Base-by-base conservation (phyloP, 2,113 vertebrate species). In the Spermophilus dauricus region DNA sequence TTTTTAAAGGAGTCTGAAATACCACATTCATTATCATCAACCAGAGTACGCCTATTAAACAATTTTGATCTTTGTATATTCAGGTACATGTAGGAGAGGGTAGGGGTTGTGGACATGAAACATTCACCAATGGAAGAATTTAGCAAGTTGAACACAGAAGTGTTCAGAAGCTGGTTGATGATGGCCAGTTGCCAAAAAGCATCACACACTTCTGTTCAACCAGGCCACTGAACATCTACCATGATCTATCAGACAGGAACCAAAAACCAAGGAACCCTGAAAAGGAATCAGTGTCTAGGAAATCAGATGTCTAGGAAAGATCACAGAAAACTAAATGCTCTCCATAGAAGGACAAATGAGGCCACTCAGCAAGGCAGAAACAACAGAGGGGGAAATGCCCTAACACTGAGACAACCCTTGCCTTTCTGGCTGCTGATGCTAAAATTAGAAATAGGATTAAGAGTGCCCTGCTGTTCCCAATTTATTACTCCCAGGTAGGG, bases 381-480 rank as follows among this genome's bases (percentile, higher is more conserved):
- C 78, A 87, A 76, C 61, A 53, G 10, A 58, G 3, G 10, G 10
- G 42, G 6, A 67, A 48, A 86, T 8, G 48, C 2, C 67, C 45
- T 32, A 53, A 9, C 22, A 61, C 18, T 34, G n/a, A 85, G 51
- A n/a, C n/a, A 88, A 84, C 51, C n/a, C 69, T 26, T 73, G 51
- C 42, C 17, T 61, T 88, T 94, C 78, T 69, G 56, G 56, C 24
- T 69, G 28, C 72, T 32, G 37, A 48, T 69, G 63, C 75, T 86
- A 73, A 88, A 93, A 58, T 89, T 42, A 88, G 82, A 85, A 58
- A 83, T 13, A 95, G 87, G 67, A 91, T 90, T 72, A 76, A 37
- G 16, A 80, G 58, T 63, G 56, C n/a, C 63, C 61, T 87, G 56
- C 48, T 56, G 80, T 48, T 84, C n/a, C 56, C 84, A 94, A 45